These are phyloP conservation scores for Diabrotica balteata DNA, from an alignment of 2,888 invertebrate genomes.

Conservation along the genomic window DNA sequence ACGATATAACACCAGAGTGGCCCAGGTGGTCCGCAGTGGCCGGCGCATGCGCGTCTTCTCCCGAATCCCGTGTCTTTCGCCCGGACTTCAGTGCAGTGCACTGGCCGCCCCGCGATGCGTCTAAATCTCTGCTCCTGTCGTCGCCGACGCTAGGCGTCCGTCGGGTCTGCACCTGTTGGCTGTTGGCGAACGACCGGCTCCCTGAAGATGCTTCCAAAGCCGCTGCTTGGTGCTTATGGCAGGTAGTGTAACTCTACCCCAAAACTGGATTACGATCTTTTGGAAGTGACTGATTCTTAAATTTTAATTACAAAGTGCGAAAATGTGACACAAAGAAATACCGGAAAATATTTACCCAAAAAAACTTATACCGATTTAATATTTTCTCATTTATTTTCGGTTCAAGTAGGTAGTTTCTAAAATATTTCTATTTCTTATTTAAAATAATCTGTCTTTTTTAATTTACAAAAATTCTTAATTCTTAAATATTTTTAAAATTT, in stretches of 20 bases:
- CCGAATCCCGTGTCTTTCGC: slow-evolving; percentile 38
- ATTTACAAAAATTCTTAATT: too few species aligned
- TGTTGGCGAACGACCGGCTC: slow-evolving; percentile 37
- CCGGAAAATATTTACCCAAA: too few species aligned
- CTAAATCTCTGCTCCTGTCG: slow-evolving; percentile 36
- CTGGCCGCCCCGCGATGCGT: slow-evolving; percentile 47
- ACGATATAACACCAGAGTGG: slow-evolving; percentile 48
- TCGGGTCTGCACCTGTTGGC: slow-evolving; percentile 45
- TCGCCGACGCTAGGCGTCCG: slow-evolving; percentile 31
- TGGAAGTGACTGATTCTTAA: slow-evolving; percentile 1
- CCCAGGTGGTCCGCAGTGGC: slow-evolving; percentile 58
- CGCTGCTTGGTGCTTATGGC: slow-evolving; percentile 31
- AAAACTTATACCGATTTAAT: too few species aligned
- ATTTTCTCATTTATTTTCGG: too few species aligned
- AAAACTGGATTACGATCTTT: not conserved
- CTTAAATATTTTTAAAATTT: too few species aligned
- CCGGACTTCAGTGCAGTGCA: slow-evolving; percentile 49
- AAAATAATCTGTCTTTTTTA: too few species aligned
- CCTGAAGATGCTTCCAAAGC: slow-evolving; percentile 29
- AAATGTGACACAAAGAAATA: too few species aligned
- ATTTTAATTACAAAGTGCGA: too few species aligned
- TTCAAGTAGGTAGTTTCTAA: too few species aligned
- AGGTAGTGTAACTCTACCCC: slow-evolving; percentile 9
- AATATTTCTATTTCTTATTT: too few species aligned
- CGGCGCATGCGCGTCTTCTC: slow-evolving; percentile 51